Evolutionary conservation across 2,113 vertebrate genomes (phyloP).

Genomic region (Psittacara wagleri): DNA sequence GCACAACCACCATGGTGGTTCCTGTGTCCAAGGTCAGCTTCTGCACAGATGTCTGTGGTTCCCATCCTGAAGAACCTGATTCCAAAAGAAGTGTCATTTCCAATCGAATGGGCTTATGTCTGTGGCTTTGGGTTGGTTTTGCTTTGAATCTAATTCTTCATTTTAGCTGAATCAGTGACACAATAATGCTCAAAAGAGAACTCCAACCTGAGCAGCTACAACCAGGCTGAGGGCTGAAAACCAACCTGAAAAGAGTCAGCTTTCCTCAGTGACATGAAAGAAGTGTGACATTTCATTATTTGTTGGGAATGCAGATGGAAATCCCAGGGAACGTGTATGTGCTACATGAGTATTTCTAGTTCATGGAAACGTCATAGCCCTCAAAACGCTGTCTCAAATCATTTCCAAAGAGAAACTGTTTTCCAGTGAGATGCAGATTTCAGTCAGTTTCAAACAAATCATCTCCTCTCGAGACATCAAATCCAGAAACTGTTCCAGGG

Average conservation of each 20-base stretch:
- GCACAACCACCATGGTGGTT: neutral
- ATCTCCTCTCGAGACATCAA: neutral
- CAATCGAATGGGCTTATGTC: neutral
- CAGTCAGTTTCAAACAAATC: neutral
- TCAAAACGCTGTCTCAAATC: neutral
- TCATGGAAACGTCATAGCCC: neutral
- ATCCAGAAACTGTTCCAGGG: neutral
- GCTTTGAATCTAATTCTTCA: neutral
- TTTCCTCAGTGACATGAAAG: neutral
- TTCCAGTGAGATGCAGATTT: neutral
- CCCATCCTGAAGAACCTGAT: neutral
- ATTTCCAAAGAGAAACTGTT: neutral
- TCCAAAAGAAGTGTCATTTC: neutral
- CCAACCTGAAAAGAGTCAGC: neutral
- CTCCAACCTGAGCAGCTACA: neutral
- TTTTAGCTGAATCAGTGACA: neutral
- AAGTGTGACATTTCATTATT: neutral
- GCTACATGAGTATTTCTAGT: neutral
- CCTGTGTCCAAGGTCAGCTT: neutral
- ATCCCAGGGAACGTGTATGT: neutral
- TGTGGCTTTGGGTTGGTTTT: neutral
- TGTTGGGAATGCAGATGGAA: neutral
- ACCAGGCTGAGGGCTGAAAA: neutral
- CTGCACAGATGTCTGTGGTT: neutral
- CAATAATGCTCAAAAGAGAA: neutral